Conservation (phyloP, 2,113 vertebrate genomes). For the Fregata magnificens region DNA sequence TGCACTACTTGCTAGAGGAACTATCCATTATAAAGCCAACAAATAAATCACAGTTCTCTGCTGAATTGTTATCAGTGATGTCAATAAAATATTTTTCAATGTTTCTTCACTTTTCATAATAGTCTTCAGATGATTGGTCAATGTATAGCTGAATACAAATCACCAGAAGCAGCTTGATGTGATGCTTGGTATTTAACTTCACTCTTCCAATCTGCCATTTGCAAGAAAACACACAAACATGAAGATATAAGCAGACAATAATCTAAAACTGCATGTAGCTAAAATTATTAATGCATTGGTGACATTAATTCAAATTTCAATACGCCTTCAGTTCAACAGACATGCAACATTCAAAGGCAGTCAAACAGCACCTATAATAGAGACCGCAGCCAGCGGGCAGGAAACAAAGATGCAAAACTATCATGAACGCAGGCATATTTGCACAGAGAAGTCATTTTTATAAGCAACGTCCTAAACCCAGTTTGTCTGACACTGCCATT, state of each 20-base stretch:
- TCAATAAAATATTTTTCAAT: not conserved
- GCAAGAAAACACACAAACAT: not conserved
- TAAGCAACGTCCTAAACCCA: not conserved
- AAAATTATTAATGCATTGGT: not conserved
- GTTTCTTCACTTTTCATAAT: not conserved
- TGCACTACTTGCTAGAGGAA: not conserved
- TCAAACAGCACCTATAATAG: not conserved
- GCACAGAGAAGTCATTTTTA: not conserved
- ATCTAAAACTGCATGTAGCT: not conserved
- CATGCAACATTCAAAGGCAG: not conserved
- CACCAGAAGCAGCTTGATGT: not conserved
- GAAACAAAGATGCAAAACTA: not conserved
- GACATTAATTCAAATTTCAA: not conserved
- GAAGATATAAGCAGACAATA: not conserved
- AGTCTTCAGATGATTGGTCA: not conserved
- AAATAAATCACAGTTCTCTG: not conserved
- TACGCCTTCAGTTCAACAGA: not conserved
- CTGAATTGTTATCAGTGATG: not conserved
- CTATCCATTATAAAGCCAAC: not conserved
- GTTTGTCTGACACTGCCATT: not conserved
- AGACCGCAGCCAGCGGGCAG: not conserved
- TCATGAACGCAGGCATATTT: not conserved
- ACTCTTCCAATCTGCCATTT: not conserved
- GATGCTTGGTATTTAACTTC: not conserved
- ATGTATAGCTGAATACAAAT: not conserved